These are phyloP conservation scores for Urocyon cinereoargenteus DNA, from an alignment of 2,797 vertebrate species.

Conservation along the genomic window DNA sequence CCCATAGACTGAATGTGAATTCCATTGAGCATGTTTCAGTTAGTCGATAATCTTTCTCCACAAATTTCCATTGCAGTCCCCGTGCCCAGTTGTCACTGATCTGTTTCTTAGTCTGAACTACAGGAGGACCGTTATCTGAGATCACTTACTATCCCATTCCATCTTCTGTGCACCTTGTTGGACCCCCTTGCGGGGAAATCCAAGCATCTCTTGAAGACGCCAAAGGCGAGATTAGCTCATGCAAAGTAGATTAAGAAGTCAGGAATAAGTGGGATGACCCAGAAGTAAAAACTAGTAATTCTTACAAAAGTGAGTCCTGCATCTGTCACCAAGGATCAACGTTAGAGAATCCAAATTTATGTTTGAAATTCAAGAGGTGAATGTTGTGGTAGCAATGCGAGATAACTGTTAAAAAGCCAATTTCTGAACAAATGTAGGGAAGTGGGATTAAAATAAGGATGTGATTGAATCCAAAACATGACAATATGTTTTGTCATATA, in stretches of 20 bases:
- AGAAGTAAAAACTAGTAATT: neutral
- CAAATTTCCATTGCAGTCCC: neutral
- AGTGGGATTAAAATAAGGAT: neutral
- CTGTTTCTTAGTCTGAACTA: neutral
- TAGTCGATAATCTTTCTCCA: neutral
- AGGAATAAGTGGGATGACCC: neutral
- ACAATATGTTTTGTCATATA: neutral
- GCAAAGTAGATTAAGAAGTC: neutral
- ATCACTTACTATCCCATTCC: neutral
- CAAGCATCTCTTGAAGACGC: neutral
- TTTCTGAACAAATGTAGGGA: neutral
- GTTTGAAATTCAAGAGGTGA: neutral
- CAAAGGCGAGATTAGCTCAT: neutral
- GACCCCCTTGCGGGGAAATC: neutral
- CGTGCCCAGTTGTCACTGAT: neutral
- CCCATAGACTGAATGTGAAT: neutral
- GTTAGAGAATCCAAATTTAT: neutral
- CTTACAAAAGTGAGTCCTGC: neutral
- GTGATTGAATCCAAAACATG: neutral
- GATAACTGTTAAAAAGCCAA: neutral
- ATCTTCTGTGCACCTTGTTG: neutral
- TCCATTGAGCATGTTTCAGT: neutral
- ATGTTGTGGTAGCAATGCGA: neutral
- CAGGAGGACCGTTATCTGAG: neutral
- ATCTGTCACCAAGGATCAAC: neutral